phyloP scores from a whole-genome alignment of 2,797 vertebrate species.

The Adrianichthys oophorus region DNA sequence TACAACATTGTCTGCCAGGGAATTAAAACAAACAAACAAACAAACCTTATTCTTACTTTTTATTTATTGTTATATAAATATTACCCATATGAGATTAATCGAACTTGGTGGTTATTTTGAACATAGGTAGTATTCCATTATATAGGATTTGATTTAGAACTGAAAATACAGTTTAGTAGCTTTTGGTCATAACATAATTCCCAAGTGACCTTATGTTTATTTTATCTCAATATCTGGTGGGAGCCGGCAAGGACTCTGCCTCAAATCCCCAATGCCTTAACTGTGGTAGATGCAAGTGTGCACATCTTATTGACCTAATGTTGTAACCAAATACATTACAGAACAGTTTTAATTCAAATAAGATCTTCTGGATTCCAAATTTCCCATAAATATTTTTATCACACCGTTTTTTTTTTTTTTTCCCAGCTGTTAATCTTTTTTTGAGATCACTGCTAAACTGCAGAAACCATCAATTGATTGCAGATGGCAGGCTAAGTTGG shows the following conservation, averaged over 20 bases:
- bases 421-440: no score
- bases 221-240: constrained; percentile 11
- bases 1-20: no score
- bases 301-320: constrained; percentile 1
- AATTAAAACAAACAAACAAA: no score
- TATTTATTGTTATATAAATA: not conserved
- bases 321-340: no score
- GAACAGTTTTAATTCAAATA: no score
- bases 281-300: not conserved
- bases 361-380: not conserved
- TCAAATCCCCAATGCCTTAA: constrained; percentile 5
- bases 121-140: not conserved
- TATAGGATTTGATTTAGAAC: constrained; percentile 3
- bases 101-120: not conserved
- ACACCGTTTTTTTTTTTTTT: no score
- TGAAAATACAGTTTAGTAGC: not conserved
- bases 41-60: no score
- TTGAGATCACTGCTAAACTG: no score
- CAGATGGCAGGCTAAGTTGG: no score
- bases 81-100: not conserved
- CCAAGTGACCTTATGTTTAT: constrained; percentile 5
- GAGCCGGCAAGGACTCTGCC: constrained; percentile 1
- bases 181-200: constrained; percentile 1
- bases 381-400: not conserved
- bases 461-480: no score